Evolutionary conservation across 2,888 invertebrate species (phyloP).

Genomic region (Suillia variegata): DNA sequence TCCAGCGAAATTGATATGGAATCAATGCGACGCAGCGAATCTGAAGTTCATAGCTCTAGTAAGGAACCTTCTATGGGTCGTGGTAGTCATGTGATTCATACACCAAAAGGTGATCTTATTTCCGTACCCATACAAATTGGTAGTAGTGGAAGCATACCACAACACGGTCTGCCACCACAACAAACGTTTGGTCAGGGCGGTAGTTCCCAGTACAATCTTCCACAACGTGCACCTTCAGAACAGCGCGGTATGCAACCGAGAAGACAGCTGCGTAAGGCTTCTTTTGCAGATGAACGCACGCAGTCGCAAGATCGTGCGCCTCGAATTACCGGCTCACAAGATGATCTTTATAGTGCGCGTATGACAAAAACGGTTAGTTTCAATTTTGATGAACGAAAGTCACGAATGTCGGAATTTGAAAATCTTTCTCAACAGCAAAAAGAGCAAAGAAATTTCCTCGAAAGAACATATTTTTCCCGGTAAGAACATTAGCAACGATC

Average conservation of each 20-base stretch:
- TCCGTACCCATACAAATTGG: slow-evolving; percentile 48
- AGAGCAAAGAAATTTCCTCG: slow-evolving; percentile 52
- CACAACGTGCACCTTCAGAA: slow-evolving; percentile 46
- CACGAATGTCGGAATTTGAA: slow-evolving; percentile 53
- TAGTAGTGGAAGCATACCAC: slow-evolving; percentile 32
- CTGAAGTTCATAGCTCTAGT: slow-evolving; percentile 35
- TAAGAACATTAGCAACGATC: slow-evolving; percentile 54
- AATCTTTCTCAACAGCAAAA: slow-evolving; percentile 45
- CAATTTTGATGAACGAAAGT: slow-evolving; percentile 59
- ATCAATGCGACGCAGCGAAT: slow-evolving; percentile 33
- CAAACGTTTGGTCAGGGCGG: slow-evolving; percentile 25
- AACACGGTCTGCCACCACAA: not conserved
- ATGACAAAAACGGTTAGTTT: slow-evolving; percentile 62
- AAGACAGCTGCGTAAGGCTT: slow-evolving; percentile 42
- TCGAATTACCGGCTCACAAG: slow-evolving; percentile 47
- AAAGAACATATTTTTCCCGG: slow-evolving; percentile 58
- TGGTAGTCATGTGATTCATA: slow-evolving; percentile 29
- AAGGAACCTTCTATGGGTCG: slow-evolving; percentile 37
- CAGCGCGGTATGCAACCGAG: slow-evolving; percentile 44
- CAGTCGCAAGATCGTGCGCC: slow-evolving; percentile 58
- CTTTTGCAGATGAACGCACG: slow-evolving; percentile 52
- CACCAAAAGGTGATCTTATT: slow-evolving; percentile 36
- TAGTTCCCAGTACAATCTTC: slow-evolving; percentile 15
- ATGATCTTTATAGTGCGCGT: slow-evolving; percentile 49
- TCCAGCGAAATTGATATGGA: slow-evolving; percentile 48